A percentile compares a stretch with the other conserved stretches of the same genome.
phyloP scores from a whole-genome alignment of 2,113 vertebrate species.

The Podarcis cretensis region DNA sequence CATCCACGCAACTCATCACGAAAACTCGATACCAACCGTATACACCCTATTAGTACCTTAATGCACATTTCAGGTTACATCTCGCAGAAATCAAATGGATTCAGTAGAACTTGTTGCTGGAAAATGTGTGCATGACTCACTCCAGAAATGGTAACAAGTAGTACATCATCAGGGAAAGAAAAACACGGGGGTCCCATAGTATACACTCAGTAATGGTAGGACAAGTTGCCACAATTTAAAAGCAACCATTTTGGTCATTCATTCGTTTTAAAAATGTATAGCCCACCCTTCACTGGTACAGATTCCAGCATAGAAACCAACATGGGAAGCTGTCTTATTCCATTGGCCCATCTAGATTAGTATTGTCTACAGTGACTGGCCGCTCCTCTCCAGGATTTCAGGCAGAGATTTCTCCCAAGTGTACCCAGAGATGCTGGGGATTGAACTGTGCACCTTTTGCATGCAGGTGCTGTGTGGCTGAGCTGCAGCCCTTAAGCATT shows the following conservation, averaged over 20 bases:
- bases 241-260: neutral
- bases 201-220: neutral
- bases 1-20: conserved; percentile 60
- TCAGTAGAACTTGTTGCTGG: conserved; percentile 55
- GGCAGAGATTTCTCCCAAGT: too few species aligned
- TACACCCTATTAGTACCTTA: conserved; percentile 66
- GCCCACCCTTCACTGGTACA: too few species aligned
- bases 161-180: conserved; percentile 34
- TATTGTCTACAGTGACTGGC: too few species aligned
- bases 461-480: too few species aligned
- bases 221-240: neutral
- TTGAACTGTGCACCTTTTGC: too few species aligned
- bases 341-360: too few species aligned
- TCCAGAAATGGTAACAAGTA: conserved; percentile 9
- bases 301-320: too few species aligned
- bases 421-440: too few species aligned
- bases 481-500: too few species aligned
- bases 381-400: too few species aligned
- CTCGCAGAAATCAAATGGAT: conserved; percentile 54
- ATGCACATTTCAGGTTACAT: conserved; percentile 61
- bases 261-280: too few species aligned
- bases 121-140: conserved; percentile 48
- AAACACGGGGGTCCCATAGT: conserved; percentile 2
- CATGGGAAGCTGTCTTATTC: too few species aligned
- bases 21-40: conserved; percentile 62